Conservation (phyloP, 1,140 invertebrate genomes). For the Armadillidium nasatum region DNA sequence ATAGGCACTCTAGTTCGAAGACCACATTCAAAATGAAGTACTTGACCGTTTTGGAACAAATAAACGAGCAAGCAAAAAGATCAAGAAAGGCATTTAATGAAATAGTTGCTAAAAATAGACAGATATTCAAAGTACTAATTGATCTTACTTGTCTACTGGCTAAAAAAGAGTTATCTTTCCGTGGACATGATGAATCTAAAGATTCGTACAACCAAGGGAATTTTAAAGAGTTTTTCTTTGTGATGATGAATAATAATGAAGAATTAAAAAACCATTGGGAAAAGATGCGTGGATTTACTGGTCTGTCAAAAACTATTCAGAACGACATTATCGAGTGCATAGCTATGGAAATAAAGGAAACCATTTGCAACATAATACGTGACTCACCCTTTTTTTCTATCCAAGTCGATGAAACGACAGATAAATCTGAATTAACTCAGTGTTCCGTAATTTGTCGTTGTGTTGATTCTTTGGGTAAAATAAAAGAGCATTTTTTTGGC, state of each 20-base stretch:
- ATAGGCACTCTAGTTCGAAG: background rate
- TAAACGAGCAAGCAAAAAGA: background rate
- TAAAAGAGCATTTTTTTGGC: constrained; percentile 34
- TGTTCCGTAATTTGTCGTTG: constrained; percentile 29
- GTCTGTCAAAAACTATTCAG: constrained; percentile 30
- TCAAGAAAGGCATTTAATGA: background rate
- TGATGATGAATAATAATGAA: background rate
- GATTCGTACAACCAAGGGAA: constrained; percentile 20
- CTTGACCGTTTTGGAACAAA: background rate
- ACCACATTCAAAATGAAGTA: background rate
- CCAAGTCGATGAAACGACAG: constrained; percentile 33
- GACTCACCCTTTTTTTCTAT: constrained; percentile 28
- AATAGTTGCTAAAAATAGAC: background rate
- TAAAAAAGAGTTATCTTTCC: background rate
- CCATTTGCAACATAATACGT: constrained; percentile 26
- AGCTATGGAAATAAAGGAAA: constrained; percentile 8
- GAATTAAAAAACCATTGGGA: constrained; percentile 27
- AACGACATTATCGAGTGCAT: constrained; percentile 39
- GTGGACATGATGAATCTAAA: constrained; percentile 19
- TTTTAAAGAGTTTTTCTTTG: constrained; percentile 25
- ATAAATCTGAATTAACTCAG: constrained; percentile 26
- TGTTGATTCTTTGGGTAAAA: constrained; percentile 2
- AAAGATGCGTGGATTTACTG: constrained; percentile 16
- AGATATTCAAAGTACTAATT: background rate
- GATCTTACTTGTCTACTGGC: background rate